Evolutionary conservation across 2,113 vertebrate species (phyloP).

Genomic region (Lipophrys pholis): DNA sequence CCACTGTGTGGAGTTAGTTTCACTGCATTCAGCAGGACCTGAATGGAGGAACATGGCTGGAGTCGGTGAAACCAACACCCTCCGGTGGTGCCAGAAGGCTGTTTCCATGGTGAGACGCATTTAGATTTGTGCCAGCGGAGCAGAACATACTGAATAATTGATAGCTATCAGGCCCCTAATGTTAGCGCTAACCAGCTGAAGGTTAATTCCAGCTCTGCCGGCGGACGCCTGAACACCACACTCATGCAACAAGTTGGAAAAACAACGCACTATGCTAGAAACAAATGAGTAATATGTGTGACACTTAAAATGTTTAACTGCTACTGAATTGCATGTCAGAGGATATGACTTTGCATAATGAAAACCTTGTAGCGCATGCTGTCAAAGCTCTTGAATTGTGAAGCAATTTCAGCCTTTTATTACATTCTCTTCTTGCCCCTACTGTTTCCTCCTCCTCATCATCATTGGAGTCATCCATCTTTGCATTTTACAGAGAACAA

Average conservation of each 20-base stretch:
- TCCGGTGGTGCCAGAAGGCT: constrained; percentile 57
- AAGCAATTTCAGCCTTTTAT: constrained; percentile 5
- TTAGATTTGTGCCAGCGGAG: constrained; percentile 66
- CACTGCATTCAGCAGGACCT: too few relatives aligned
- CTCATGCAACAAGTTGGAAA: constrained; percentile 44
- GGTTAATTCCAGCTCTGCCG: constrained; percentile 58
- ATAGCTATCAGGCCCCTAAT: constrained; percentile 71
- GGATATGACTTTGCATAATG: constrained; percentile 22
- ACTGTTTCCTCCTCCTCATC: neutral
- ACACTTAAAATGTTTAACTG: neutral
- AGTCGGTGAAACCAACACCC: constrained; percentile 62
- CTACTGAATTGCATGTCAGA: constrained; percentile 1
- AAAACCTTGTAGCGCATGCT: neutral
- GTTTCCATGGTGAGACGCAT: constrained; percentile 82
- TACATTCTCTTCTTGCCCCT: neutral
- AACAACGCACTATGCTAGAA: neutral
- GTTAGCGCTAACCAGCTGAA: constrained; percentile 72
- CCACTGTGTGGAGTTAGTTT: too few relatives aligned
- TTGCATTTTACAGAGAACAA: constrained; percentile 2
- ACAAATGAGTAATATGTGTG: neutral
- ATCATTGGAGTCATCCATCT: neutral
- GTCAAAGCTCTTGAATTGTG: constrained; percentile 1
- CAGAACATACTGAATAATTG: constrained; percentile 79
- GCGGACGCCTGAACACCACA: constrained; percentile 3
- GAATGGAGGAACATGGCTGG: neutral